Evolutionary conservation across 1,140 invertebrate species (phyloP).

Genomic region (Hermetia illucens): DNA sequence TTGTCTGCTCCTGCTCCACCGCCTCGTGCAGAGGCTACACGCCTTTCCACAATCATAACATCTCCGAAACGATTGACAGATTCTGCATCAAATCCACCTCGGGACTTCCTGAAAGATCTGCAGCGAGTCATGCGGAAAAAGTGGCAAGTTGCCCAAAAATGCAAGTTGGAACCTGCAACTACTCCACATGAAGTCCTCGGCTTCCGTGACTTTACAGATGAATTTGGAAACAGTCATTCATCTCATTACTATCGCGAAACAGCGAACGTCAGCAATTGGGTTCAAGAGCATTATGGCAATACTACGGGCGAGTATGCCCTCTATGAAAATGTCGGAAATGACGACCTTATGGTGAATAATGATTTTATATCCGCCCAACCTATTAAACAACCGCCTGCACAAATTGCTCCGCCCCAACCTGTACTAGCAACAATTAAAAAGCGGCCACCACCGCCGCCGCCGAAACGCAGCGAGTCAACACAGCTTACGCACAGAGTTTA

Average conservation of each 20-base stretch:
- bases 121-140: slow-evolving; percentile 87
- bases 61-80: slow-evolving; percentile 62
- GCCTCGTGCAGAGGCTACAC: slow-evolving; percentile 53
- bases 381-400: slow-evolving; percentile 7
- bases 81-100: slow-evolving; percentile 58
- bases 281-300: slow-evolving; percentile 70
- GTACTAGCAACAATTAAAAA: slow-evolving; percentile 31
- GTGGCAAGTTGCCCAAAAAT: slow-evolving; percentile 86
- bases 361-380: not conserved
- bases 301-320: slow-evolving; percentile 21
- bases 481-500: slow-evolving; percentile 41
- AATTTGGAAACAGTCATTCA: slow-evolving; percentile 19
- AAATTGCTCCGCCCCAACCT: slow-evolving; percentile 6
- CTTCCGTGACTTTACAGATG: slow-evolving; percentile 51
- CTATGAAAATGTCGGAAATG: slow-evolving; percentile 25
- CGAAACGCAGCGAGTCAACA: slow-evolving; percentile 63
- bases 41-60: slow-evolving; percentile 20
- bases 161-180: slow-evolving; percentile 66
- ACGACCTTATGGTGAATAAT: not conserved
- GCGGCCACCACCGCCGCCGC: slow-evolving; percentile 59
- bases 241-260: slow-evolving; percentile 53
- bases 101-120: slow-evolving; percentile 72
- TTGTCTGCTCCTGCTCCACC: slow-evolving; percentile 47
- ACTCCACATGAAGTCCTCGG: slow-evolving; percentile 83
- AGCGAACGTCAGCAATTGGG: slow-evolving; percentile 76